phyloP scores from a whole-genome alignment of 2,888 invertebrate species.

The Lasioglossum marginatum region DNA sequence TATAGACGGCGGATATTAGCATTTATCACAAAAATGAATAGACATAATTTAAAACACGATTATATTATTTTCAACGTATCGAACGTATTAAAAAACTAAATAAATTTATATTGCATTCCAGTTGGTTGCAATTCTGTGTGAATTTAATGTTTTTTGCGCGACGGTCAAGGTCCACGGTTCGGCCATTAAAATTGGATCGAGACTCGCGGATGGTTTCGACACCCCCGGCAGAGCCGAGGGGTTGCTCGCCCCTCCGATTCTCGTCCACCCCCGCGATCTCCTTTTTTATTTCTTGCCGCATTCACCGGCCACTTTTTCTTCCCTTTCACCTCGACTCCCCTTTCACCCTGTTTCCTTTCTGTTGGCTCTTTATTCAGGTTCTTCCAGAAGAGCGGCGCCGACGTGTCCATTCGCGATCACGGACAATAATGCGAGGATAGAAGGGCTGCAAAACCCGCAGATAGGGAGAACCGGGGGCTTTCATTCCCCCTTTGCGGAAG shows the following conservation, averaged over 20 bases:
- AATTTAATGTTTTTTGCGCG: not conserved
- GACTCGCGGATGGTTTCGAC: not conserved
- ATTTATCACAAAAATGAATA: too few species aligned
- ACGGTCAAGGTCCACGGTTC: not conserved
- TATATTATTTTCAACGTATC: too few species aligned
- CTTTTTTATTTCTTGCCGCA: constrained; percentile 7
- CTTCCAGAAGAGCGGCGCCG: constrained; percentile 19
- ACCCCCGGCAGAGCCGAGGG: not conserved
- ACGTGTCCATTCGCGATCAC: constrained; percentile 47
- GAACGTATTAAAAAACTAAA: too few species aligned
- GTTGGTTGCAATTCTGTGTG: too few species aligned
- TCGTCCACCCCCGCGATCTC: constrained; percentile 7
- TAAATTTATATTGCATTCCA: too few species aligned
- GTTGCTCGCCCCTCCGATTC: not conserved
- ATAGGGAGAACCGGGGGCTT: constrained; percentile 5
- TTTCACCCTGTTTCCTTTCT: constrained; percentile 30
- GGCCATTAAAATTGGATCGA: constrained; percentile 6
- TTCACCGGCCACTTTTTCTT: constrained; percentile 35
- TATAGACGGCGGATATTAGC: too few species aligned
- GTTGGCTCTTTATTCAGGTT: constrained; percentile 29
- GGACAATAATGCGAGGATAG: constrained; percentile 41
- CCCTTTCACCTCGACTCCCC: constrained; percentile 18
- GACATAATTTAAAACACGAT: too few species aligned
- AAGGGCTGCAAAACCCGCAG: constrained; percentile 16
- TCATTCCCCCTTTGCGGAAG: not conserved